Conservation (phyloP, 2,888 invertebrate genomes). For the Thysanoteuthis rhombus region DNA sequence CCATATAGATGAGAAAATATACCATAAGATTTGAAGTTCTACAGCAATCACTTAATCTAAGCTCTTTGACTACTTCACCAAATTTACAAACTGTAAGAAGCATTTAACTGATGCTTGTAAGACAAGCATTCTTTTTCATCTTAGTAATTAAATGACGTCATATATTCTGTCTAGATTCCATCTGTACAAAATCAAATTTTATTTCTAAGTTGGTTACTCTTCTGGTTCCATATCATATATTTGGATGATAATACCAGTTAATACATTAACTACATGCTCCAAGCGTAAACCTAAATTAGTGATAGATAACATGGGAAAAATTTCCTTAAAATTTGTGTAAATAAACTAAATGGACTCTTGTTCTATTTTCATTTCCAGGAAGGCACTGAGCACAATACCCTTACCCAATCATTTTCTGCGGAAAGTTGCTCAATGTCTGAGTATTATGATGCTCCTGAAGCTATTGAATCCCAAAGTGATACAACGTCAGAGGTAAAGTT, state of each 20-base stretch:
- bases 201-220: too few relatives aligned
- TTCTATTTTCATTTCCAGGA: constrained; percentile 1
- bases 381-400: constrained; percentile 43
- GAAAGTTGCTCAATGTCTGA: constrained; percentile 78
- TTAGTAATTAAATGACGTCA: not conserved
- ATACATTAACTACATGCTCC: not conserved
- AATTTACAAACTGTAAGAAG: too few relatives aligned
- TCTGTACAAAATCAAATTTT: too few relatives aligned
- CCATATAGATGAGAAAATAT: too few relatives aligned
- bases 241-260: not conserved
- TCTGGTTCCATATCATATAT: too few relatives aligned
- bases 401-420: constrained; percentile 77
- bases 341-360: too few relatives aligned
- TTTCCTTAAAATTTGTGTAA: not conserved
- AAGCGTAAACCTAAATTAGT: not conserved
- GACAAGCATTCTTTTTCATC: not conserved
- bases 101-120: not conserved
- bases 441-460: constrained; percentile 84
- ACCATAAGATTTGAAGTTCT: too few relatives aligned
- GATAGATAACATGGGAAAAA: not conserved
- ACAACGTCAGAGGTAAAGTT: constrained; percentile 80
- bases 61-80: too few relatives aligned
- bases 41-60: too few relatives aligned
- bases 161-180: too few relatives aligned
- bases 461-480: constrained; percentile 70